Percentiles rank a stretch among this genome's conserved stretches.
phyloP scores from a whole-genome alignment of 2,888 invertebrate genomes.

The Watsonalla binaria region DNA sequence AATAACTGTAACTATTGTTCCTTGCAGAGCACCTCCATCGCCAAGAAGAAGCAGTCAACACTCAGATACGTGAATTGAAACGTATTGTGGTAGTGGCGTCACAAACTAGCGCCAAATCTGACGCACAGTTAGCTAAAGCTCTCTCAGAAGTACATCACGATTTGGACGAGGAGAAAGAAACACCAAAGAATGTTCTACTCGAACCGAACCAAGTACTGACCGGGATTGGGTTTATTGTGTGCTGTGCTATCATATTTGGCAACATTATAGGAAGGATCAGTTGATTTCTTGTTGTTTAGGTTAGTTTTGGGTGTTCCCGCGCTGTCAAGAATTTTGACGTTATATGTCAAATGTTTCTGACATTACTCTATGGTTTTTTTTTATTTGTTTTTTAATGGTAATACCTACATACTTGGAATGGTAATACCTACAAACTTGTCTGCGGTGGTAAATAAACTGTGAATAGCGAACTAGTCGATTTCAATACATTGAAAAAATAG shows the following conservation, averaged over 20 bases:
- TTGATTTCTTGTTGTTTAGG: constrained; percentile 33
- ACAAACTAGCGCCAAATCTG: constrained; percentile 58
- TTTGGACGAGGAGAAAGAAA: constrained; percentile 46
- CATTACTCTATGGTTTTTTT: too few relatives aligned
- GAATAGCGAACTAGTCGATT: too few relatives aligned
- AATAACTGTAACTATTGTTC: not conserved
- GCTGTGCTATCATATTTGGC: constrained; percentile 55
- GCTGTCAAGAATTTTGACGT: not conserved
- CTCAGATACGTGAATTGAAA: constrained; percentile 56
- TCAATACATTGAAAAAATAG: too few relatives aligned
- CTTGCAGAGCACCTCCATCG: constrained; percentile 61
- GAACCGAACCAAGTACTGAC: constrained; percentile 60
- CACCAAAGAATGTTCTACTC: constrained; percentile 29
- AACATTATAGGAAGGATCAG: constrained; percentile 58
- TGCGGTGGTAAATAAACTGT: too few relatives aligned
- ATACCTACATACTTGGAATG: too few relatives aligned
- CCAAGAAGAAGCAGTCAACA: constrained; percentile 52
- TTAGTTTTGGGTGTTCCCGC: not conserved
- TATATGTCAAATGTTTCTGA: too few relatives aligned
- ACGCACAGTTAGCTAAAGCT: constrained; percentile 59
- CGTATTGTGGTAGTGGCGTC: constrained; percentile 53
- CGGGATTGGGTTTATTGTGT: constrained; percentile 53
- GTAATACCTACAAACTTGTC: too few relatives aligned
- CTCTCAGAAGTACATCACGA: constrained; percentile 63
- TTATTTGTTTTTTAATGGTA: too few relatives aligned